Percentiles rank a stretch among this genome's conserved stretches.
Evolutionary conservation across 1,140 invertebrate genomes (phyloP).

Genomic region (Anagrus nilaparvatae): DNA sequence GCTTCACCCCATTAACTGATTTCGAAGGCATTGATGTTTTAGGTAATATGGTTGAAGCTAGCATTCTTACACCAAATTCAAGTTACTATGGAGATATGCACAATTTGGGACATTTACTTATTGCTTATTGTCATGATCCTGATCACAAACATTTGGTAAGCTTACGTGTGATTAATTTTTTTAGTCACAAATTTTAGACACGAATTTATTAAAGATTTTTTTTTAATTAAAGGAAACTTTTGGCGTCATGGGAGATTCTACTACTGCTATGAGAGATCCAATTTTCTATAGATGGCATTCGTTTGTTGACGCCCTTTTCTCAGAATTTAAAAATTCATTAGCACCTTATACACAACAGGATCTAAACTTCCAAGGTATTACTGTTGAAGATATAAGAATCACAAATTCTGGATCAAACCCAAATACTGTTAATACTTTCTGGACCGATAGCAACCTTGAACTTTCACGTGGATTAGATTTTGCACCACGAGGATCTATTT

Average conservation of each 20-base stretch:
- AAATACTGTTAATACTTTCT: slow-evolving; percentile 45
- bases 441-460: slow-evolving; percentile 65
- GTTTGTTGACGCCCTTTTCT: slow-evolving; percentile 69
- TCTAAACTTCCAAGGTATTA: slow-evolving; percentile 55
- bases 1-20: slow-evolving; percentile 49
- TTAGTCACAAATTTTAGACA: neutral
- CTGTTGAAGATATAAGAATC: slow-evolving; percentile 44
- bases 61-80: slow-evolving; percentile 56
- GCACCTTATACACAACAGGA: slow-evolving; percentile 49
- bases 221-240: slow-evolving; percentile 44
- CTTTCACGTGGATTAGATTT: slow-evolving; percentile 68
- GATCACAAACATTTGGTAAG: slow-evolving; percentile 55
- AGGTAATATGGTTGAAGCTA: slow-evolving; percentile 68
- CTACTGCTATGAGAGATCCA: slow-evolving; percentile 72
- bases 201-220: neutral
- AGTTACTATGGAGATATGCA: slow-evolving; percentile 65
- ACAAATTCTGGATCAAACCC: slow-evolving; percentile 23
- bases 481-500: slow-evolving; percentile 55
- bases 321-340: slow-evolving; percentile 62
- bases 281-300: slow-evolving; percentile 79
- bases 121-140: slow-evolving; percentile 63
- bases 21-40: slow-evolving; percentile 65
- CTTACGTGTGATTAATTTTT: neutral
- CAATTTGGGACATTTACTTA: slow-evolving; percentile 58
- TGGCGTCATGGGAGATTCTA: slow-evolving; percentile 58